Evolutionary conservation across 2,113 vertebrate genomes (phyloP), one percentile per base, ranked within the genome.

Genomic region (Leptocoma aspasia): DNA sequence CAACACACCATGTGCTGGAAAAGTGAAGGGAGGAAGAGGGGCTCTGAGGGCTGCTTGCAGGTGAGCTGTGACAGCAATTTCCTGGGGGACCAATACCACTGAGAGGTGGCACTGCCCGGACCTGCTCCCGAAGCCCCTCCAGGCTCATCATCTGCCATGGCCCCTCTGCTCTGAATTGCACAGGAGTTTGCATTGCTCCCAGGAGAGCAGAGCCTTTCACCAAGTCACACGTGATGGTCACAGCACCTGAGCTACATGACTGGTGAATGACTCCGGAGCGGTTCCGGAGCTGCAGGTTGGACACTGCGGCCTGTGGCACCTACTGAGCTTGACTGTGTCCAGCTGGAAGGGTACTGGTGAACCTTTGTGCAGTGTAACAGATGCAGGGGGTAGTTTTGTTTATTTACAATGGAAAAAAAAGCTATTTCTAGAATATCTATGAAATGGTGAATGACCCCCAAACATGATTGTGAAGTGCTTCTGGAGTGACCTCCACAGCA

Each of bases 161-260:
- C 49, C 52, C 13, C 76, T 45, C 33, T 31, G 42, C 33, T 68
- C 73, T 45, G 53, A 17, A 12, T 8, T 53, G 37, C 52, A 10
- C 4, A 1, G 30, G 18, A 57, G 72, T 4, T 19, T n/a, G 22
- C 2, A 10, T 24, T 39, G 44, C 33, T 63, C 12, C 35, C 10
- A 37, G 64, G 44, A 85, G 12, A 82, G 45, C 18, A 33, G 13
- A 54, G 30, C 26, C 49, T 42, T 54, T 19, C 30, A 31, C 2
- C 18, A 33, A 37, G 10, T 8, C 22, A 20, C 14, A 2, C 2
- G 47, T 14, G 20, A 33, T 0, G 2, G 42, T 18, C 16, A 18
- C 7, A 49, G 22, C 44, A 45, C 0, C 0, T 1, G 15, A 50
- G 26, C 22, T 31, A 2, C 1, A 0, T 14, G 22, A 7, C n/a